Base-by-base conservation (phyloP, 2,888 invertebrate genomes). In the Drosophila merina region DNA sequence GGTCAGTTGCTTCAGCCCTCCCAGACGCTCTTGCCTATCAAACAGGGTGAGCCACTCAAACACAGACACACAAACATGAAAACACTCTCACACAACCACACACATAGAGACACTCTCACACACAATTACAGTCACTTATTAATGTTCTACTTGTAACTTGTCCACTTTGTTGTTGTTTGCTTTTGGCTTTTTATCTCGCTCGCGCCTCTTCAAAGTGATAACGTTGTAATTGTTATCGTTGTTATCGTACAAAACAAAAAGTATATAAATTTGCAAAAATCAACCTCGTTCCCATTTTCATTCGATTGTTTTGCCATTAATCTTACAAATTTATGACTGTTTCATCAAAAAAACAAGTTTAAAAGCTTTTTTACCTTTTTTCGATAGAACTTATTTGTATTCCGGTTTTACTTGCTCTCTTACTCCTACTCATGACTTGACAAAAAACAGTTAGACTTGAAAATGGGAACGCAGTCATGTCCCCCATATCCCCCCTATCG, bases 1-100 rank as follows among this genome's bases (percentile, higher is more conserved):
- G 84, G 72, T 74, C 69, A 55, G 62, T 64, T 76, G 77, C 85
- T 75, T 67, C 84, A 82, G 44, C 83, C 81, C 73, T 76, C 88
- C 62, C 85, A 88, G 82, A 82, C 73, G 82, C 72, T 79, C 81
- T 77, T 80, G 78, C 87, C 88, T 86, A 77, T 76, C 75, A 76
- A 82, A 70, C 86, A 89, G 88, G 90, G 90, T 90, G 90, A 90
- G 90, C 89, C 80, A 85, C 76, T 86, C 66, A 69, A 54, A 68
- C 49, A 54, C 40, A 64, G 14, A 33, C 14, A 48, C 12, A 47
- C 51, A 44, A 25, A 14, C 12, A 36, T n/a, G 2, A n/a, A 42
- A 20, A 42, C 20, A 42, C 40, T 9, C 40, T 20, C 40, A 42
- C 40, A 20, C 3, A n/a, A n/a, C 14, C 40, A 14, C 40, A 14